Percentiles rank a stretch among this genome's conserved stretches.
phyloP scores from a whole-genome alignment of 2,113 vertebrate genomes.

The Seriola quinqueradiata region DNA sequence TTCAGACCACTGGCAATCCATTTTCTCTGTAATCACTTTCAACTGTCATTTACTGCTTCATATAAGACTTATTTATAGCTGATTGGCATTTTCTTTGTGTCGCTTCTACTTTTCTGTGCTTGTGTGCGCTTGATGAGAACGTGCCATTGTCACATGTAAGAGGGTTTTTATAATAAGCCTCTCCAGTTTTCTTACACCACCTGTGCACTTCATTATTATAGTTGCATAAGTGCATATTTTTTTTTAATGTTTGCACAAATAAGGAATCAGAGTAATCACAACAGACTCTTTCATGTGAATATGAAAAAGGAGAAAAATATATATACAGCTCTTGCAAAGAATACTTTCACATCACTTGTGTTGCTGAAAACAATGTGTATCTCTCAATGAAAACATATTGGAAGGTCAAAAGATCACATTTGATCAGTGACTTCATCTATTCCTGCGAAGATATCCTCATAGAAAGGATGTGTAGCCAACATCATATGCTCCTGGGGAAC shows the following conservation, averaged over 20 bases:
- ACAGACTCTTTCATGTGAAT: background rate
- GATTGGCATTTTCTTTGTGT: conserved; percentile 15
- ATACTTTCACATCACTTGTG: too few relatives aligned
- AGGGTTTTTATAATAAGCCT: background rate
- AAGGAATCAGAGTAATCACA: background rate
- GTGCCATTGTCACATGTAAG: background rate
- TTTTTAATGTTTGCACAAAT: background rate
- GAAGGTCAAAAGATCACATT: background rate
- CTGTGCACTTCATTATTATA: background rate
- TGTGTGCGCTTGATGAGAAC: background rate
- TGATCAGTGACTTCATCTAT: background rate
- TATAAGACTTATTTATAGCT: background rate
- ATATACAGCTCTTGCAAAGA: background rate
- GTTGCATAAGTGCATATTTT: too few relatives aligned
- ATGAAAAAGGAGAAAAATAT: background rate
- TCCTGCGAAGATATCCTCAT: background rate
- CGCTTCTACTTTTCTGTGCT: background rate
- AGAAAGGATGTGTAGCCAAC: background rate
- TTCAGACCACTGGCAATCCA: background rate
- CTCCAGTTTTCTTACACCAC: background rate
- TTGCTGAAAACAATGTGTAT: too few relatives aligned
- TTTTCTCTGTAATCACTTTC: conserved; percentile 20
- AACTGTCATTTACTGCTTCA: background rate
- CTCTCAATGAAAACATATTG: background rate
- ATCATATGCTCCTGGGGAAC: background rate